Evolutionary conservation across 2,797 vertebrate species (phyloP), one percentile per base, ranked within the genome.

Genomic region (Acridotheres tristis): DNA sequence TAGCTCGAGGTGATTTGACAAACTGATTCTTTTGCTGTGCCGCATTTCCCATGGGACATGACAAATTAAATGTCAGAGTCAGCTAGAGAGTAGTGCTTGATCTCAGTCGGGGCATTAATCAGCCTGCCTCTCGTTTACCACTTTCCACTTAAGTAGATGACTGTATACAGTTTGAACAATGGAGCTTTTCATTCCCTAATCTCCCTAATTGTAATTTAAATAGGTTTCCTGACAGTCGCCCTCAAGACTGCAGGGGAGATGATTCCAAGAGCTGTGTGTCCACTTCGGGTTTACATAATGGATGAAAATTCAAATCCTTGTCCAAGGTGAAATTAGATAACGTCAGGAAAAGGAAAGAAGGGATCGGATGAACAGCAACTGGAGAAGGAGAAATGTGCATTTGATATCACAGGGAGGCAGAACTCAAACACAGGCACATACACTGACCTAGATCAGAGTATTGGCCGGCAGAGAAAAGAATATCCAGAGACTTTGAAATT

Each of bases 81-180:
- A 93, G 63, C 57, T 93, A 76, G 87, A 82, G 82, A 93, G 59
- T 7, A 81, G 74, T 57, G 88, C 96, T 86, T 61, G 90, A 68
- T 82, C 89, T 88, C 89, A 53, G 61, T 53, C 40, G 7, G 7
- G 75, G 43, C 65, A 86, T 91, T 97, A 96, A 97, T 96, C 94
- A 95, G 93, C 67, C 78, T 93, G 69, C 36, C 76, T 96, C 91
- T 96, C 89, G 34, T 96, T 97, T 95, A 84, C 90, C 53, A 58
- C 62, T 95, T 95, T 79, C 78, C 92, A 86, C 95, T 97, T 96
- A 97, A 98, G 96, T 94, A 96, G 96, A 88, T 88, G 92, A 91
- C 92, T 94, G 67, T 80, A 89, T 89, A 95, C 85, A 93, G 67
- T 93, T 94, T 90, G 67, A 94, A 97, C 95, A 97, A 94, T 57